These are phyloP conservation scores for Eristalinus aeneus DNA, from an alignment of 2,888 invertebrate species.

Conservation along the genomic window DNA sequence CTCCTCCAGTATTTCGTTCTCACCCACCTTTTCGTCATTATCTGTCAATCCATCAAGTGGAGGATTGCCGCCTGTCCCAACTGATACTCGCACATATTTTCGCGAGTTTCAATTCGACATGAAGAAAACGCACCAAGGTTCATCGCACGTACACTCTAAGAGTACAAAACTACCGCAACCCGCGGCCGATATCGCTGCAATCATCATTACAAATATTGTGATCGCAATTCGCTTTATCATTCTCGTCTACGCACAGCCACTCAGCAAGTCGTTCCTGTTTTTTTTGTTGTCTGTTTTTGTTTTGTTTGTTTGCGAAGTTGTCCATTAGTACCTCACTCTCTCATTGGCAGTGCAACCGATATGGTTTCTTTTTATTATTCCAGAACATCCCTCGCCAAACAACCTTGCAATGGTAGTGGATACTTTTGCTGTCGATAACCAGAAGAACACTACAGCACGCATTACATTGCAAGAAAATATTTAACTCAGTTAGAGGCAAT, in stretches of 20 bases:
- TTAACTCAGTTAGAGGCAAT: conserved; percentile 37
- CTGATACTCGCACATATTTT: conserved; percentile 16
- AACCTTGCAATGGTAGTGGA: conserved; percentile 42
- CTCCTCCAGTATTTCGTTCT: neutral
- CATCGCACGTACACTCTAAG: conserved; percentile 28
- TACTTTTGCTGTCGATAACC: conserved; percentile 30
- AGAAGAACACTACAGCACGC: conserved; percentile 31
- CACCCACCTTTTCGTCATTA: conserved; percentile 12
- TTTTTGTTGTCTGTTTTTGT: neutral
- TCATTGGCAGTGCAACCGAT: conserved; percentile 10
- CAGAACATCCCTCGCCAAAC: conserved; percentile 40
- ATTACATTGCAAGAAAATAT: conserved; percentile 49
- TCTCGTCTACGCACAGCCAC: conserved; percentile 52
- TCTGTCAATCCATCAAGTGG: conserved; percentile 8
- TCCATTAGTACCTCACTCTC: neutral
- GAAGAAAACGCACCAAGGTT: neutral
- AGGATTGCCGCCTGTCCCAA: neutral
- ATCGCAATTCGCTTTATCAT: conserved; percentile 57
- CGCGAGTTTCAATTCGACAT: conserved; percentile 16
- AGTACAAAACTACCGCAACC: conserved; percentile 65
- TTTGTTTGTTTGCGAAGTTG: neutral
- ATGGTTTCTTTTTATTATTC: conserved; percentile 24
- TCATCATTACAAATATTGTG: conserved; percentile 49
- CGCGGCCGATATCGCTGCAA: conserved; percentile 47
- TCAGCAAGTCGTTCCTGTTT: conserved; percentile 42